Evolutionary conservation across 2,888 invertebrate genomes (phyloP).

Genomic region (Drosophila austrosaltans): DNA sequence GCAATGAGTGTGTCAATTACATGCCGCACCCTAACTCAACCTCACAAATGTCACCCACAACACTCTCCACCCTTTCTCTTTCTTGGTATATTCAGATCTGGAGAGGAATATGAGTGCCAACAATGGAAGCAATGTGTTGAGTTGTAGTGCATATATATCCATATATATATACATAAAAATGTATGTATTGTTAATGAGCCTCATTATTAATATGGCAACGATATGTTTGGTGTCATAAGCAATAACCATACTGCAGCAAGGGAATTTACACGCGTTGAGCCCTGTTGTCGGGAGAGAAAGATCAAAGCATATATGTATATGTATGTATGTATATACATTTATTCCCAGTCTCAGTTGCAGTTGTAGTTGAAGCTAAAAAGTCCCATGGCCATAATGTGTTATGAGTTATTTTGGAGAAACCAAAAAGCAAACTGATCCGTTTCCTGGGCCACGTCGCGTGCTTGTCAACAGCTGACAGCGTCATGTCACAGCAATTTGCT

Average conservation of each 20-base stretch:
- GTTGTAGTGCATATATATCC: conserved; percentile 49
- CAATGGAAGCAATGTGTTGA: conserved; percentile 65
- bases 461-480: conserved; percentile 82
- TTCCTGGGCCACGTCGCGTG: conserved; percentile 64
- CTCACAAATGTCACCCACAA: conserved; percentile 6
- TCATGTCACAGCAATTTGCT: conserved; percentile 81
- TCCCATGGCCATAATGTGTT: conserved; percentile 66
- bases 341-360: conserved; percentile 31
- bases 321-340: no score
- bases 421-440: conserved; percentile 55
- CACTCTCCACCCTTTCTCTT: neutral
- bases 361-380: conserved; percentile 29
- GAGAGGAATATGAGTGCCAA: conserved; percentile 36
- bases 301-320: conserved; percentile 69
- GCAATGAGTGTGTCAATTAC: conserved; percentile 76
- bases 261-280: conserved; percentile 62
- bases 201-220: conserved; percentile 81
- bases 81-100: conserved; percentile 23
- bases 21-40: conserved; percentile 29
- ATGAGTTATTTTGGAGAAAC: conserved; percentile 69
- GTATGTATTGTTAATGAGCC: conserved; percentile 79
- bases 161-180: conserved; percentile 22
- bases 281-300: conserved; percentile 65
- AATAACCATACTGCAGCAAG: conserved; percentile 52
- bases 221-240: conserved; percentile 76